Conservation (phyloP, 2,888 invertebrate genomes). For the Anthophora plumipes region DNA sequence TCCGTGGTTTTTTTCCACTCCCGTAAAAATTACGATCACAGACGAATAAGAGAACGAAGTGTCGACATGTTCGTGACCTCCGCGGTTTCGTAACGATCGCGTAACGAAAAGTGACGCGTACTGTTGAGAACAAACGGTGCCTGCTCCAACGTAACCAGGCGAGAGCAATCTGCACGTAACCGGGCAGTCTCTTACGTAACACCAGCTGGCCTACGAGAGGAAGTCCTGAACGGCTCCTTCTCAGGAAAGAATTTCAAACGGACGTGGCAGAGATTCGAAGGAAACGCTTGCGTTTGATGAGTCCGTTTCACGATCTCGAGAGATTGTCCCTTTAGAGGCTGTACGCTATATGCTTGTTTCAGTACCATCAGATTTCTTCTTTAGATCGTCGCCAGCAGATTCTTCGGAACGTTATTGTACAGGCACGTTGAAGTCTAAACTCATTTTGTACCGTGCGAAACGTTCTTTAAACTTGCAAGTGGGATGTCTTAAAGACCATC, state of each 20-base stretch:
- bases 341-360: no score
- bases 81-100: conserved; percentile 57
- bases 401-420: no score
- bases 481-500: no score
- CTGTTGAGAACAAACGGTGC: conserved; percentile 35
- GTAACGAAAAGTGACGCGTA: conserved; percentile 53
- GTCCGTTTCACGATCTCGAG: neutral
- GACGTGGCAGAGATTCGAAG: conserved; percentile 21
- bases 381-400: no score
- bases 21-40: no score
- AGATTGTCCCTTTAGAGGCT: neutral
- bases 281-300: neutral
- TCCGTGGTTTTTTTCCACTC: no score
- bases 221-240: neutral
- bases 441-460: no score
- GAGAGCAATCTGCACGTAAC: conserved; percentile 44
- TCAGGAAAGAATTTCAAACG: neutral
- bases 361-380: no score
- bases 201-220: conserved; percentile 13
- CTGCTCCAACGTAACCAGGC: conserved; percentile 32
- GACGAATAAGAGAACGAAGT: neutral
- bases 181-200: conserved; percentile 41
- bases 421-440: no score
- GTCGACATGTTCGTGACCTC: conserved; percentile 50
- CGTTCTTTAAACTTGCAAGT: no score